Conservation (phyloP, 1,140 invertebrate genomes). For the Drosophila carrolli region DNA sequence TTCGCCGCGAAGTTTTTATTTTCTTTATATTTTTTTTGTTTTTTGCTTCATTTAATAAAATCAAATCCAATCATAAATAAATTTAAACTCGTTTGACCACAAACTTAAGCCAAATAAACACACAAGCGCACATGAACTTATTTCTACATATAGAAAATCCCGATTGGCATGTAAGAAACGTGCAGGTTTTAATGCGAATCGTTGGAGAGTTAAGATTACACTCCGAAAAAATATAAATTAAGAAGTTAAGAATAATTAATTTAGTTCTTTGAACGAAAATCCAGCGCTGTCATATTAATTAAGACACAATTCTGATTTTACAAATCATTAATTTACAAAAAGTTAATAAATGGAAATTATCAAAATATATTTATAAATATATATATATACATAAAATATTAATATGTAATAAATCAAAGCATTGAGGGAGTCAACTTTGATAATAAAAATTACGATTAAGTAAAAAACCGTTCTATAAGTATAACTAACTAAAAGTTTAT, state of each 20-base stretch:
- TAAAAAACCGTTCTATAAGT: too few relatives aligned
- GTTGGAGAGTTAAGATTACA: constrained; percentile 4
- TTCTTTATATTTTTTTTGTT: constrained; percentile 8
- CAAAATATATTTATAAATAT: too few relatives aligned
- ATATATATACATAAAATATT: too few relatives aligned
- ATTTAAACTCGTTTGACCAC: constrained; percentile 81
- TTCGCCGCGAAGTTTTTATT: constrained; percentile 42
- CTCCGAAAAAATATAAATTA: background rate
- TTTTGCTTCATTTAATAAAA: constrained; percentile 77
- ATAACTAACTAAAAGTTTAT: too few relatives aligned
- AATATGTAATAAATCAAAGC: too few relatives aligned
- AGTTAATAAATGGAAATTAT: too few relatives aligned
- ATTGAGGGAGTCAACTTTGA: too few relatives aligned
- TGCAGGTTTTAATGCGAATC: constrained; percentile 71
- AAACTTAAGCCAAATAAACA: constrained; percentile 44
- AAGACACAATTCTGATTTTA: too few relatives aligned
- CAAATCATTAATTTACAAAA: too few relatives aligned
- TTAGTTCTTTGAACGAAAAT: too few relatives aligned
- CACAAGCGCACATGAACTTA: constrained; percentile 32
- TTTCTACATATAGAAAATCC: constrained; percentile 69
- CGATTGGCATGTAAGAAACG: constrained; percentile 77
- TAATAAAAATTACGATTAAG: too few relatives aligned
- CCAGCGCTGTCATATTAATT: too few relatives aligned
- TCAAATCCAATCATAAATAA: constrained; percentile 83
- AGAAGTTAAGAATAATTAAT: background rate